phyloP scores from a whole-genome alignment of 2,888 invertebrate species.

The Drosophila paramelanica region DNA sequence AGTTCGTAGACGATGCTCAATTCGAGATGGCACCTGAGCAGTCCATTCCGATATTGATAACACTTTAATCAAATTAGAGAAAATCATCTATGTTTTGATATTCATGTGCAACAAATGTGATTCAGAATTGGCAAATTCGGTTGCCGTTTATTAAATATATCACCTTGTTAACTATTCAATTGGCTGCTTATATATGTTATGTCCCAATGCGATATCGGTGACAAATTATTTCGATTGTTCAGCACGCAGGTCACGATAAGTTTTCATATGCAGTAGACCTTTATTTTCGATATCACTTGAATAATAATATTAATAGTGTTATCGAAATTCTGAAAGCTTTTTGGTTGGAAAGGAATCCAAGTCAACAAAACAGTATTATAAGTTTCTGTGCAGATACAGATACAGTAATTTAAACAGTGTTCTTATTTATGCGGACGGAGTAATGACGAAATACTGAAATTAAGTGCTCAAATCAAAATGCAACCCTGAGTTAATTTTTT shows the following conservation, averaged over 20 bases:
- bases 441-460: too few relatives aligned
- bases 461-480: too few relatives aligned
- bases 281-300: neutral
- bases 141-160: neutral
- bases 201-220: neutral
- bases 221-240: neutral
- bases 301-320: neutral
- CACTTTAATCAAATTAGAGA: neutral
- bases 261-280: neutral
- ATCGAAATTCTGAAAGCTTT: neutral
- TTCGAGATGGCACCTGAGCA: constrained; percentile 30
- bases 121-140: neutral
- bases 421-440: too few relatives aligned
- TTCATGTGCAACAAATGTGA: neutral
- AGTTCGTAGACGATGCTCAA: constrained; percentile 39
- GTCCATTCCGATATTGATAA: constrained; percentile 23
- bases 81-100: neutral
- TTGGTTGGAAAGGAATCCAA: neutral
- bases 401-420: too few relatives aligned
- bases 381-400: too few relatives aligned
- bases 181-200: neutral
- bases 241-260: neutral
- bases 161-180: neutral
- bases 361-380: too few relatives aligned
- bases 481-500: too few relatives aligned